A percentile compares a stretch with the other conserved stretches of the same genome.
phyloP scores from a whole-genome alignment of 92 coral and sea anemone species.

The Actinernus sp. region DNA sequence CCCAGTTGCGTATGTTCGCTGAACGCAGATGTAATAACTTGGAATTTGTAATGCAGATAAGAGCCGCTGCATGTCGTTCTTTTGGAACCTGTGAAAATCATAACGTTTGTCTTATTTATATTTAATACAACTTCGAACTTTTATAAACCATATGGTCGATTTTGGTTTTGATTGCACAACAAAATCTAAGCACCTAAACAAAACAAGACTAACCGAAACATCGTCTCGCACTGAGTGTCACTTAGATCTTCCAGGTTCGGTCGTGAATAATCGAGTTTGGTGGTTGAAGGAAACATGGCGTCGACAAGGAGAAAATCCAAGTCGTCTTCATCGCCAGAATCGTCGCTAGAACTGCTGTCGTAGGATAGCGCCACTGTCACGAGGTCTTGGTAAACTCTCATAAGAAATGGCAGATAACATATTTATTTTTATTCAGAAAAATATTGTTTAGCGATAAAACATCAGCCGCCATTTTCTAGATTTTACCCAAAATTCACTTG shows the following conservation, averaged over 20 bases:
- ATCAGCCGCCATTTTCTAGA: conserved; percentile 62
- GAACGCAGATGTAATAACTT: conserved; percentile 47
- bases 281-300: conserved; percentile 40
- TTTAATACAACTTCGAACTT: neutral
- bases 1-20: conserved; percentile 41
- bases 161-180: too few species aligned
- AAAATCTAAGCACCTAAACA: too few species aligned
- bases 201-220: conserved; percentile 65
- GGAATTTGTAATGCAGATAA: conserved; percentile 50
- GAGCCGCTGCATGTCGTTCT: conserved; percentile 60
- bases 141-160: too few species aligned
- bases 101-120: neutral
- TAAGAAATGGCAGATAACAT: conserved; percentile 7
- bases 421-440: too few species aligned
- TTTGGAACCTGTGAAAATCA: conserved; percentile 56
- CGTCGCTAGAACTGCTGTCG: conserved; percentile 37
- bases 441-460: conserved; percentile 34
- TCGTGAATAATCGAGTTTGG: conserved; percentile 12
- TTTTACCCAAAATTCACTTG: conserved; percentile 52
- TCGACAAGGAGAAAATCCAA: conserved; percentile 65
- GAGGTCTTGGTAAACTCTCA: conserved; percentile 62
- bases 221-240: conserved; percentile 52
- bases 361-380: conserved; percentile 33
- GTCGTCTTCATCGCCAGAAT: conserved; percentile 58
- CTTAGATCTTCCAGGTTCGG: conserved; percentile 49